These are phyloP conservation scores for Glareola pratincola DNA, from an alignment of 2,113 vertebrate species.

Conservation along the genomic window DNA sequence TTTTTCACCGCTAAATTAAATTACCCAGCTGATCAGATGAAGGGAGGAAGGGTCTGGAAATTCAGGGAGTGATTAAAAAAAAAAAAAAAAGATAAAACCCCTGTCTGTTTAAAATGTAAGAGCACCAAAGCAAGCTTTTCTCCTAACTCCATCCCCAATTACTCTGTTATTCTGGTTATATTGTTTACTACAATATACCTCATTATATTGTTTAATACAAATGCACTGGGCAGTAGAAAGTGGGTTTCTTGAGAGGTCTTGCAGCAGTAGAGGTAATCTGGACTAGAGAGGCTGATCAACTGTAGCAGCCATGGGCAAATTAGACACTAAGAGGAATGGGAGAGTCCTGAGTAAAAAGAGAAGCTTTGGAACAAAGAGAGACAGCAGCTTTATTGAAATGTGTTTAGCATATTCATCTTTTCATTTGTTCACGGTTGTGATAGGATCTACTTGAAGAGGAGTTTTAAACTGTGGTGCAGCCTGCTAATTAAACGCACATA, in stretches of 20 bases:
- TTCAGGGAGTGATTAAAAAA: background rate
- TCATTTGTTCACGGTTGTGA: background rate
- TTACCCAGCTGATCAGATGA: slow-evolving; percentile 1
- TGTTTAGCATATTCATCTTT: background rate
- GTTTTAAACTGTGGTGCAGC: background rate
- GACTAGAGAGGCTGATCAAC: background rate
- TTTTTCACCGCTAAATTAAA: background rate
- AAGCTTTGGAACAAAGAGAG: background rate
- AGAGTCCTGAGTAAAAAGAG: background rate
- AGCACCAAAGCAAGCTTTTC: background rate
- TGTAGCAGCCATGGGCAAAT: background rate
- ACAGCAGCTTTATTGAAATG: background rate
- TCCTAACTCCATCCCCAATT: background rate
- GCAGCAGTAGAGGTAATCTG: background rate
- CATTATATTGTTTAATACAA: slow-evolving; percentile 19
- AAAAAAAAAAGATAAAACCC: background rate
- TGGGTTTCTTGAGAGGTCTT: background rate
- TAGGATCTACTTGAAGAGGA: background rate
- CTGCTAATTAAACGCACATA: background rate
- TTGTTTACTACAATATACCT: slow-evolving; percentile 7
- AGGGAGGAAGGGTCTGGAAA: background rate
- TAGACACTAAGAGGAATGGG: background rate
- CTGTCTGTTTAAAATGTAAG: background rate
- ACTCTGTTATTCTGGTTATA: background rate
- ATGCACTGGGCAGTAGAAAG: background rate